A percentile compares a stretch with the other conserved stretches of the same genome.
These are phyloP conservation scores for Adela reaumurella DNA, from an alignment of 2,888 invertebrate species.

Conservation along the genomic window DNA sequence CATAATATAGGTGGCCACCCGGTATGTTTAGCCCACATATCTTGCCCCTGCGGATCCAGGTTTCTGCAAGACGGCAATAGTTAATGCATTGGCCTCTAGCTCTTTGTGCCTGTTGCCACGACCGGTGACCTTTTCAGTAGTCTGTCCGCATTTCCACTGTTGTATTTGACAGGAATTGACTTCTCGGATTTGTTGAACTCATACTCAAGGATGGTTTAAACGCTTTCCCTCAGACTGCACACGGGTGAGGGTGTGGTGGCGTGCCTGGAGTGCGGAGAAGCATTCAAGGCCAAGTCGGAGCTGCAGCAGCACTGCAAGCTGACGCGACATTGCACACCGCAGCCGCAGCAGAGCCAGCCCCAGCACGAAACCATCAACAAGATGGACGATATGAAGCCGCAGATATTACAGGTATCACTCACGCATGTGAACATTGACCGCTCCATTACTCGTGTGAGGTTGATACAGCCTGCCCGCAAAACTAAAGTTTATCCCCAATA, in stretches of 20 bases:
- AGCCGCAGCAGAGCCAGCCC: constrained; percentile 9
- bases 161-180: no score
- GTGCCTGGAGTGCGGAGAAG: constrained; percentile 73
- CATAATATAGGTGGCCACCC: no score
- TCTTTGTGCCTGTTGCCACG: no score
- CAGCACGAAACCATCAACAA: constrained; percentile 40
- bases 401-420: constrained; percentile 55
- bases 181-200: no score
- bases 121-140: no score
- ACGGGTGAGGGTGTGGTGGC: constrained; percentile 72
- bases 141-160: no score
- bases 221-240: constrained; percentile 55
- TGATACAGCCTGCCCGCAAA: not conserved
- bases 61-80: no score
- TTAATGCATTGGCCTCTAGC: no score
- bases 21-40: no score
- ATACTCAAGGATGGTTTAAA: no score
- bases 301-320: constrained; percentile 64
- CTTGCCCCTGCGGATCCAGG: no score
- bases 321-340: constrained; percentile 37
- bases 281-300: constrained; percentile 68
- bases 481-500: no score
- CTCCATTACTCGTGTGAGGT: not conserved
- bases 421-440: not conserved
- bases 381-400: constrained; percentile 49